phyloP scores from a whole-genome alignment of 2,797 vertebrate genomes.

The Halcyon badia region DNA sequence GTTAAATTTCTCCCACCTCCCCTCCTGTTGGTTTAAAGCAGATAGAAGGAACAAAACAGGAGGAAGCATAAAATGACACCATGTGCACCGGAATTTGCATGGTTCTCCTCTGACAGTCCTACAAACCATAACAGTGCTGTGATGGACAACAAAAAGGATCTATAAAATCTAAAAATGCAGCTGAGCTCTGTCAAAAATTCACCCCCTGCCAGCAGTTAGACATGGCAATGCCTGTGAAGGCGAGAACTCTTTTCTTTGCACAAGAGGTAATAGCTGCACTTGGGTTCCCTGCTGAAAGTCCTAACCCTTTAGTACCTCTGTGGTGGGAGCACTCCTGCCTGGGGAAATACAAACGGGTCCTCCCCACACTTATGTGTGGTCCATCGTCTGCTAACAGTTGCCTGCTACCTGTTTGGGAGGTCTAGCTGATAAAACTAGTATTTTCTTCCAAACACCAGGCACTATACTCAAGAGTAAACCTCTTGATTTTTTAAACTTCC shows the following conservation, averaged over 20 bases:
- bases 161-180: not conserved
- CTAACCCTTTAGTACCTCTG: not conserved
- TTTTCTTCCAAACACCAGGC: not conserved
- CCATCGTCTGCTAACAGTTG: not conserved
- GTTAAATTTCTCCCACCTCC: not conserved
- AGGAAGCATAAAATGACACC: not conserved
- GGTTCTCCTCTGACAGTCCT: not conserved
- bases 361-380: not conserved
- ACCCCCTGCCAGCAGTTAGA: not conserved
- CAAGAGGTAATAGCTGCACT: not conserved
- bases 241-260: not conserved
- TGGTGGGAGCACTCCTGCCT: not conserved
- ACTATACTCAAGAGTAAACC: not conserved
- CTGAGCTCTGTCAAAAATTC: not conserved
- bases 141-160: not conserved
- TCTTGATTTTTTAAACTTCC: not conserved
- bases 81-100: rapidly evolving
- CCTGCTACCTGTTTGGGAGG: not conserved
- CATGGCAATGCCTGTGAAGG: not conserved
- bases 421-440: not conserved
- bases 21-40: not conserved
- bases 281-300: not conserved
- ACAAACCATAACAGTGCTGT: not conserved
- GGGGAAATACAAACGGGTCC: not conserved
- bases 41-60: not conserved